Conservation (phyloP, 2,888 invertebrate genomes). For the Drosophila borborema region DNA sequence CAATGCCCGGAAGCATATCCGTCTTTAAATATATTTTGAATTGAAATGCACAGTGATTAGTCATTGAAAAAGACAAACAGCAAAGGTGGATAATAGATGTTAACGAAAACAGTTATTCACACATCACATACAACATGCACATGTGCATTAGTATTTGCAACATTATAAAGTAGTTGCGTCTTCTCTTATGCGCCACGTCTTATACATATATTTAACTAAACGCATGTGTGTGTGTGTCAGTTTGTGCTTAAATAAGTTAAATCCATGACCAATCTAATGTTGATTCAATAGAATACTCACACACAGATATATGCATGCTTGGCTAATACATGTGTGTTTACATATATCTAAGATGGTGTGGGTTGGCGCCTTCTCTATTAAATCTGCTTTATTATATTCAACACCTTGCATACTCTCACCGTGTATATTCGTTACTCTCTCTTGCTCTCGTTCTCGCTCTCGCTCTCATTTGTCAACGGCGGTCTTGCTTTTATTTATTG, state of each 20-base stretch:
- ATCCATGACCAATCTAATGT: conserved; percentile 51
- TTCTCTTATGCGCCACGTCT: conserved; percentile 47
- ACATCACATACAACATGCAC: conserved; percentile 3
- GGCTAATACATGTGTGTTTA: conserved; percentile 15
- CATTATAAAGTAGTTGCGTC: conserved; percentile 37
- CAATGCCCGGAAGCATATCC: conserved; percentile 20
- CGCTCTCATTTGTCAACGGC: conserved; percentile 40
- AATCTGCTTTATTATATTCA: conserved; percentile 12
- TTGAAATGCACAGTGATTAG: conserved; percentile 11
- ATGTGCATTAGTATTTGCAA: conserved; percentile 8
- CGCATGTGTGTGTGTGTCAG: conserved; percentile 5
- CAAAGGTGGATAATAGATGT: conserved; percentile 14
- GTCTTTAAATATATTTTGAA: neutral
- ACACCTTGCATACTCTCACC: conserved; percentile 8
- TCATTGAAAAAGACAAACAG: conserved; percentile 9
- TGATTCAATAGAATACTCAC: conserved; percentile 11
- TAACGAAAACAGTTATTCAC: conserved; percentile 24
- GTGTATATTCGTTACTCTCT: neutral
- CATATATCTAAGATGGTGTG: conserved; percentile 30
- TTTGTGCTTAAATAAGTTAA: conserved; percentile 18
- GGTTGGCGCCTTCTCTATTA: conserved; percentile 47
- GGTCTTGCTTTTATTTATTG: conserved; percentile 25
- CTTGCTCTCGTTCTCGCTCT: conserved; percentile 15
- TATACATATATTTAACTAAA: neutral
- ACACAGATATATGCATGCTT: neutral